Evolutionary conservation across 2,888 invertebrate genomes (phyloP).

Genomic region (Orthosia incerta): DNA sequence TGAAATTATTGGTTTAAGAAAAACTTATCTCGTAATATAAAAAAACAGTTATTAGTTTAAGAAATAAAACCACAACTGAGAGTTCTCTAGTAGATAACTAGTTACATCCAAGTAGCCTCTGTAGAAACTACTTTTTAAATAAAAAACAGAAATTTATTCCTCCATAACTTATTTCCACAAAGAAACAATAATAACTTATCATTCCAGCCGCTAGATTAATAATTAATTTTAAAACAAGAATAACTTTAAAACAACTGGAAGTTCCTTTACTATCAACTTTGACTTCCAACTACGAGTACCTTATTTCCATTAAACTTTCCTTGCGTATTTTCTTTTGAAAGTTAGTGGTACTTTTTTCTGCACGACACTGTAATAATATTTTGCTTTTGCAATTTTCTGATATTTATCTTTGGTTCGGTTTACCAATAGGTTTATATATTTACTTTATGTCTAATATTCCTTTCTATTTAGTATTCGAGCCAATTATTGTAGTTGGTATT

Average conservation of each 20-base stretch:
- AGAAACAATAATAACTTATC: slow-evolving; percentile 18
- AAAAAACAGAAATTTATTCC: background rate
- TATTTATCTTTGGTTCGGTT: slow-evolving; percentile 42
- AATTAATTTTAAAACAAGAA: slow-evolving; percentile 38
- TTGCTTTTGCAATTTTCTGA: slow-evolving; percentile 48
- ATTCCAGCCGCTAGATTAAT: slow-evolving; percentile 12
- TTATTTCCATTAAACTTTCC: slow-evolving; percentile 44
- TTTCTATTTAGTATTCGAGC: slow-evolving; percentile 9
- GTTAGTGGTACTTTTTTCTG: slow-evolving; percentile 21
- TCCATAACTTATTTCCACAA: background rate
- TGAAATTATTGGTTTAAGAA: background rate
- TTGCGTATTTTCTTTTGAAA: slow-evolving; percentile 40
- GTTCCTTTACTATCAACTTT: slow-evolving; percentile 23
- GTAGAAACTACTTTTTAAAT: background rate
- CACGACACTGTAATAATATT: slow-evolving; percentile 46
- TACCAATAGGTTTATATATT: slow-evolving; percentile 28
- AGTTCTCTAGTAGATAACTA: too few relatives aligned
- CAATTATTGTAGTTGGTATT: slow-evolving; percentile 35
- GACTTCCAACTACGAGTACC: slow-evolving; percentile 5
- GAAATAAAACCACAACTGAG: too few relatives aligned
- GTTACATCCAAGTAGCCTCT: background rate
- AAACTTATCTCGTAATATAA: too few relatives aligned
- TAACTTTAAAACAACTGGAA: slow-evolving; percentile 27
- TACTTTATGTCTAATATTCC: slow-evolving; percentile 22
- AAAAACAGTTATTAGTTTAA: background rate